Evolutionary conservation across 1,140 invertebrate species (phyloP).

Genomic region (Conus ventricosus): DNA sequence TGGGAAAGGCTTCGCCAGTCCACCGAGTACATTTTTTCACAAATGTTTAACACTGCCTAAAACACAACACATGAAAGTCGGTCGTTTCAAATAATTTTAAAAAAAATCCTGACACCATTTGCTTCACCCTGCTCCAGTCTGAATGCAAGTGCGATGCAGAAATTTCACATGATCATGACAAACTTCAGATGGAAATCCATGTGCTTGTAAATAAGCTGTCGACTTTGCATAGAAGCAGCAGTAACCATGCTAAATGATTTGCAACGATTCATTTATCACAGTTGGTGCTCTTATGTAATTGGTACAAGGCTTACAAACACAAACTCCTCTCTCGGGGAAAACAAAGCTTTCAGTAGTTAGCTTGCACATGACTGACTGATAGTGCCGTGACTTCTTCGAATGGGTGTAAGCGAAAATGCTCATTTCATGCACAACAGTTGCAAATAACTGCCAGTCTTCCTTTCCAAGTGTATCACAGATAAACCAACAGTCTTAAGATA

Average conservation of each 20-base stretch:
- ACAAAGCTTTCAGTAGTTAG: too few species aligned
- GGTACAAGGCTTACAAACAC: neutral
- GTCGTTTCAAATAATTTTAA: neutral
- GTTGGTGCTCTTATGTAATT: neutral
- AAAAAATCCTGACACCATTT: too few species aligned
- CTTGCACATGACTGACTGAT: too few species aligned
- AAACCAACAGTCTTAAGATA: neutral
- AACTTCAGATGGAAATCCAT: neutral
- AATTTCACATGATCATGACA: neutral
- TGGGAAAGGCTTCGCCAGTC: neutral
- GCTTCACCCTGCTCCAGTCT: neutral
- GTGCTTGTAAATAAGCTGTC: neutral
- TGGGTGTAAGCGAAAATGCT: neutral
- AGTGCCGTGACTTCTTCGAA: too few species aligned
- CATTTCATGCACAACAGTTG: neutral
- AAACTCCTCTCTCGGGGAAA: too few species aligned
- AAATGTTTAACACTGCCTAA: neutral
- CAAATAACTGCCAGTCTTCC: neutral
- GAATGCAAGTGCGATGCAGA: neutral
- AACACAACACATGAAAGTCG: neutral
- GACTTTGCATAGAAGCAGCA: neutral
- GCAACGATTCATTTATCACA: neutral
- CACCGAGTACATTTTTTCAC: neutral
- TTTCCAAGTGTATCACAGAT: conserved; percentile 6
- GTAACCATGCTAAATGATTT: neutral